Evolutionary conservation across 1,140 invertebrate species (phyloP).

Genomic region (Micrasema minimum): DNA sequence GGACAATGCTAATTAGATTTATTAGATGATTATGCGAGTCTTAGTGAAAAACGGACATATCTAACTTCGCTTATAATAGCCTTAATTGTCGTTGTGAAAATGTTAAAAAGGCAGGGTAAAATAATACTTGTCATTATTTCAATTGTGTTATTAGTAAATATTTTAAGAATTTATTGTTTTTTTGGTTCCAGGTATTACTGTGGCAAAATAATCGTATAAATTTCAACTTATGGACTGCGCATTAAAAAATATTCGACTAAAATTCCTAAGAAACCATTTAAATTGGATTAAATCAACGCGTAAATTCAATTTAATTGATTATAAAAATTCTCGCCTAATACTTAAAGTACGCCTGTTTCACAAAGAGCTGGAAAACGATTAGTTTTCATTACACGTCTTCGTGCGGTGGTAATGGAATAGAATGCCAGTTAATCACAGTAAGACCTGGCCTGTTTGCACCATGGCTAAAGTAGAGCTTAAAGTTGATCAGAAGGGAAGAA

Average conservation of each 20-base stretch:
- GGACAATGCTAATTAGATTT: too few species aligned
- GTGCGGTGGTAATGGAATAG: slow-evolving; percentile 24
- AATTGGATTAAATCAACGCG: not conserved
- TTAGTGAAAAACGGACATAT: too few species aligned
- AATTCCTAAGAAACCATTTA: slow-evolving; percentile 15
- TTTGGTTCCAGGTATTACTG: not conserved
- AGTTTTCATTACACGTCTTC: slow-evolving; percentile 33
- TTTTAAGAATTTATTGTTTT: too few species aligned
- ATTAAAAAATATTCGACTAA: not conserved
- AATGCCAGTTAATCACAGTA: slow-evolving; percentile 62
- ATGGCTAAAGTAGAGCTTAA: slow-evolving; percentile 59
- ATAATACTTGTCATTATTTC: too few species aligned
- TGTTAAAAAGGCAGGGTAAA: too few species aligned
- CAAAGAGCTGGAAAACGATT: slow-evolving; percentile 17
- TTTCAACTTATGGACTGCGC: slow-evolving; percentile 4
- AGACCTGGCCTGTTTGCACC: slow-evolving; percentile 59
- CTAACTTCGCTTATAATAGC: too few species aligned
- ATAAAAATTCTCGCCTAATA: not conserved
- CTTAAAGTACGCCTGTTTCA: not conserved
- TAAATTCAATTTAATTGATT: slow-evolving; percentile 7
- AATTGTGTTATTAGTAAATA: too few species aligned
- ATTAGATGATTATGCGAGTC: too few species aligned
- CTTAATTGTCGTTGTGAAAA: too few species aligned
- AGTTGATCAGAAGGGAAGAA: slow-evolving; percentile 57
- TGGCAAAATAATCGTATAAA: not conserved